A percentile compares a stretch with the other conserved stretches of the same genome.
These are phyloP conservation scores for Subanguina moxae DNA, from an alignment of 1,140 invertebrate genomes.

Conservation along the genomic window DNA sequence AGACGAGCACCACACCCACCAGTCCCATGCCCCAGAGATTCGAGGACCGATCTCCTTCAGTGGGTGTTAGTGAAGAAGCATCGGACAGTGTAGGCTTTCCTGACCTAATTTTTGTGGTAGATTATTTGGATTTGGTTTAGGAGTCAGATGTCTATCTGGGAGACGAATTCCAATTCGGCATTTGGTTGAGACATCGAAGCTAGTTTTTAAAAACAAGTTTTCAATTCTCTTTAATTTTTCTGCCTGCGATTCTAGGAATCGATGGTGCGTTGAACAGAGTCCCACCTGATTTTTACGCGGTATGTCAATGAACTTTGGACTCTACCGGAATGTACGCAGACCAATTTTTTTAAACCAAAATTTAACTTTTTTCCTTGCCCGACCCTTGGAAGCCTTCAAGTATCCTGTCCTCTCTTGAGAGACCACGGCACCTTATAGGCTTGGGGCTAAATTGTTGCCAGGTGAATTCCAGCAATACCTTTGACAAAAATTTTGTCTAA, in stretches of 20 bases:
- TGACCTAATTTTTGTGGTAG: neutral
- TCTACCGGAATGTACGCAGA: too few species aligned
- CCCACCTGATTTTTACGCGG: slow-evolving; percentile 88
- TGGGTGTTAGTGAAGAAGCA: slow-evolving; percentile 4
- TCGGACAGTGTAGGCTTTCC: slow-evolving; percentile 20
- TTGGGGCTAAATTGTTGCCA: too few species aligned
- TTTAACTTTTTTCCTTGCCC: too few species aligned
- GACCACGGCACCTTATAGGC: too few species aligned
- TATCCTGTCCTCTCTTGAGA: too few species aligned
- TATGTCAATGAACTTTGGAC: slow-evolving; percentile 87
- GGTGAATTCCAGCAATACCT: too few species aligned
- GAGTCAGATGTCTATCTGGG: slow-evolving; percentile 52
- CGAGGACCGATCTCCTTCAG: neutral
- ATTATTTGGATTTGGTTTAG: neutral
- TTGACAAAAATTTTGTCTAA: too few species aligned
- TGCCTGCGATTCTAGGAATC: slow-evolving; percentile 60
- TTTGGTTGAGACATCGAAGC: slow-evolving; percentile 86
- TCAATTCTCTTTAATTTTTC: too few species aligned
- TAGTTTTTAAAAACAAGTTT: too few species aligned
- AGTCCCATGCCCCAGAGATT: slow-evolving; percentile 31
- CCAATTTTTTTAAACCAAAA: too few species aligned
- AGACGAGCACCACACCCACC: neutral
- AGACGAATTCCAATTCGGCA: slow-evolving; percentile 74
- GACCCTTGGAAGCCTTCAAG: too few species aligned
- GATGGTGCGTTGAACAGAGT: slow-evolving; percentile 96